phyloP scores from a whole-genome alignment of 2,888 invertebrate species.

The Unio pictorum region DNA sequence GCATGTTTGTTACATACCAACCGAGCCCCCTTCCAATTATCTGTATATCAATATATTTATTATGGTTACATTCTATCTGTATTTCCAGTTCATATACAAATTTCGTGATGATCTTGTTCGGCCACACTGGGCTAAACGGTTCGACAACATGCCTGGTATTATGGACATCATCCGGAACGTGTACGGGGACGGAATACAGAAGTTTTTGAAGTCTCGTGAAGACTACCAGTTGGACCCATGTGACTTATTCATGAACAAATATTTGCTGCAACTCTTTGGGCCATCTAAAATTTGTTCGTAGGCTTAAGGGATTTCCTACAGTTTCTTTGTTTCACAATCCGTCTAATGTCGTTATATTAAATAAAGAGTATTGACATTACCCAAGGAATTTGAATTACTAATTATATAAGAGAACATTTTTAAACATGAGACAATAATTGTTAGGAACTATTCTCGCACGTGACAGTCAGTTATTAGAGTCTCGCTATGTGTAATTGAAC shows the following conservation, averaged over 20 bases:
- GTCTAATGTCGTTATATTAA: too few relatives aligned
- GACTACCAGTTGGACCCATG: constrained; percentile 32
- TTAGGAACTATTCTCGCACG: too few relatives aligned
- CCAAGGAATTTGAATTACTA: too few relatives aligned
- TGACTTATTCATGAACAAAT: constrained; percentile 44
- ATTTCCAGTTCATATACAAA: constrained; percentile 27
- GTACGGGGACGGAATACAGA: constrained; percentile 27
- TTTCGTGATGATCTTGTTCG: constrained; percentile 31
- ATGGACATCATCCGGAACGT: constrained; percentile 27
- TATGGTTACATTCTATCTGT: background rate
- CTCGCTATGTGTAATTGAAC: too few relatives aligned
- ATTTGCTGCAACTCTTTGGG: constrained; percentile 36
- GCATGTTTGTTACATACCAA: too few relatives aligned
- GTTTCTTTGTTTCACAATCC: too few relatives aligned
- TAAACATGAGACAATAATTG: too few relatives aligned
- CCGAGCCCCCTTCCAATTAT: background rate
- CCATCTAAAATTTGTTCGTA: constrained; percentile 1
- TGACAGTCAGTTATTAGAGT: too few relatives aligned
- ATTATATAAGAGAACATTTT: too few relatives aligned
- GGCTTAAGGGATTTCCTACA: too few relatives aligned
- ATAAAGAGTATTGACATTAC: too few relatives aligned
- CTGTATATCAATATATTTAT: constrained; percentile 2
- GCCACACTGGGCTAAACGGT: constrained; percentile 45
- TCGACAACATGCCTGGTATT: constrained; percentile 39
- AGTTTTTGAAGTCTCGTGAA: constrained; percentile 22